Evolutionary conservation across 1,140 invertebrate genomes (phyloP).

Genomic region (Hydropsyche tenuis): DNA sequence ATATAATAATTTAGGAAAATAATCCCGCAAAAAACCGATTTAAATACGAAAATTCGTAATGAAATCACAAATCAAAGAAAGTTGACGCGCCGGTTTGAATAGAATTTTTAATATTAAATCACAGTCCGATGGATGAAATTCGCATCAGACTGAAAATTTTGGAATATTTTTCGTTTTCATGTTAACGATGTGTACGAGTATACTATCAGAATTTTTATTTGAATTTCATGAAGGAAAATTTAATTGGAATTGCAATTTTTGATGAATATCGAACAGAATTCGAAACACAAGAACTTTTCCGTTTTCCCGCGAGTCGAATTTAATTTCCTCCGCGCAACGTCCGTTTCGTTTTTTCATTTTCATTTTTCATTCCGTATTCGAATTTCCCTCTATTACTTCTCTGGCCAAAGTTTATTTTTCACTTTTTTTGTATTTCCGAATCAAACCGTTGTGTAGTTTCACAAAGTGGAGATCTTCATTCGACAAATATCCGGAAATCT

Average conservation of each 20-base stretch:
- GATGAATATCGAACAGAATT: constrained; percentile 1
- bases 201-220: no score
- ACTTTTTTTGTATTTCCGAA: background rate
- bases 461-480: background rate
- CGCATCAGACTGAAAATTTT: no score
- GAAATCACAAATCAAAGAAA: no score
- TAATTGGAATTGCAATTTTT: background rate
- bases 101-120: no score
- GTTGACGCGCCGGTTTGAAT: no score
- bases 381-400: background rate
- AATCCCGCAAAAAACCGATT: no score
- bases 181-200: no score
- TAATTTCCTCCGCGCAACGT: constrained; percentile 3
- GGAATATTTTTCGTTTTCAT: no score
- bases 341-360: background rate
- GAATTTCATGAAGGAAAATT: no score
- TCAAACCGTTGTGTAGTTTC: background rate
- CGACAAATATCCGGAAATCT: background rate
- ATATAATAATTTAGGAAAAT: no score
- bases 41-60: no score
- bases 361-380: background rate
- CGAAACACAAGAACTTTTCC: background rate
- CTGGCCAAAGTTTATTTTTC: background rate
- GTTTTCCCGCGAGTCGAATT: background rate
- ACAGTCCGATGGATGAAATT: no score